Base-by-base conservation (phyloP, 92 coral and sea anemone genomes). In the Parazoanthus swiftii region DNA sequence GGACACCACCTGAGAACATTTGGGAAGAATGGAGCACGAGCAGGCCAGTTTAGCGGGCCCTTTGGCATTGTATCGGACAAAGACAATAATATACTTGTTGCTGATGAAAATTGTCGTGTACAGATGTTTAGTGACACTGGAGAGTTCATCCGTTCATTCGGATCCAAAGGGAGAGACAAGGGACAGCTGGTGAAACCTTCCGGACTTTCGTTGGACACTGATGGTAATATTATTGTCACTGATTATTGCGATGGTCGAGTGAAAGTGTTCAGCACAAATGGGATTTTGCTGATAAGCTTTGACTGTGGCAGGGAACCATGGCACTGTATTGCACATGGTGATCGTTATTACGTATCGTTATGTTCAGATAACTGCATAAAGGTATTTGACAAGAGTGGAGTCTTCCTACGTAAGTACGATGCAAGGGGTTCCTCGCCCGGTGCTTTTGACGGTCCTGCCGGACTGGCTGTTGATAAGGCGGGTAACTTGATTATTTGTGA, bases 21-120 rank as follows among this genome's bases (percentile, higher is more conserved):
- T 81, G 78, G 33, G 80, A 80, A 80, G 90, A 0, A 86, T 16
- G 11, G 74, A 1, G 4, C 16, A 8, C 82, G 88, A 4, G 23
- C 42, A 4, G 42, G 42, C 1, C 76, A 89, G 23, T 83, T 89
- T 82, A 2, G 58, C 0, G 25, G 14, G 36, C 91, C 88, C 33
- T 2, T 5, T 18, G 91, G 91, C 5, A 50, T 89, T 54, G 88
- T 65, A 0, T 82, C 77, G 13, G 83, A 82, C 36, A 44, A 76
- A 63, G 42, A 39, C 42, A 39, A 39, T 39, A 39, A 39, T 1
- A 39, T 39, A 39, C 0, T 39, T 39, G 42, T 39, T 39, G 42
- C 0, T 39, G 42, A 39, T 1, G 0, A 1, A 5, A 89, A 83
- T 75, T 46, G 76, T 75, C 67, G 84, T 4, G 66, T 89, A 14